These are phyloP conservation scores for Lasioglossum morio DNA, from an alignment of 2,888 invertebrate genomes.

Conservation along the genomic window DNA sequence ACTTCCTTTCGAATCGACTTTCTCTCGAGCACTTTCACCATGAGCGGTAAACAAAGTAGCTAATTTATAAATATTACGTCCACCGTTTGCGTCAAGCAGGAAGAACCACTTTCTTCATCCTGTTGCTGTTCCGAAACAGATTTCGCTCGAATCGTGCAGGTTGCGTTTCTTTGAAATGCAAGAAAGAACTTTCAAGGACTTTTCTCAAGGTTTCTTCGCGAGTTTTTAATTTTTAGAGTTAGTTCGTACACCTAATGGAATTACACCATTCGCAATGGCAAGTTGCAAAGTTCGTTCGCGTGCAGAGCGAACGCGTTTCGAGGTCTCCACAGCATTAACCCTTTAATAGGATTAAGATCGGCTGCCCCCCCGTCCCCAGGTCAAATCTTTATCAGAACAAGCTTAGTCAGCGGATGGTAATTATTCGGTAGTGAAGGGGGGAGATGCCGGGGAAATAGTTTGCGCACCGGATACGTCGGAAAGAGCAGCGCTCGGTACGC, in stretches of 20 bases:
- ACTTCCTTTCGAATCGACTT: not conserved
- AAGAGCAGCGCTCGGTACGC: slow-evolving; percentile 57
- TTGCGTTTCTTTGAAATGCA: not conserved
- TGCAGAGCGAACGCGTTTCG: not conserved
- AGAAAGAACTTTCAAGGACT: not conserved
- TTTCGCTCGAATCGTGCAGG: not conserved
- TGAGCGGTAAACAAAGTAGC: not conserved
- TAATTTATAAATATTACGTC: not conserved
- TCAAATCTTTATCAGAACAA: slow-evolving; percentile 52
- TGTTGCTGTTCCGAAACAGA: not conserved
- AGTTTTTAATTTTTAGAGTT: not conserved
- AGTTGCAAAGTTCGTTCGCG: not conserved
- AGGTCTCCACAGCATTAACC: not conserved
- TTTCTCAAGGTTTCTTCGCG: rapidly evolving
- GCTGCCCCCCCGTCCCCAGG: not conserved
- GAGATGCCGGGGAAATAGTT: slow-evolving; percentile 35
- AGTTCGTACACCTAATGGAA: not conserved
- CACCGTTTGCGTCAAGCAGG: not conserved
- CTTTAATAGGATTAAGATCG: slow-evolving; percentile 3
- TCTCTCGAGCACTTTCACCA: not conserved
- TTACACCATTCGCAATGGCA: not conserved
- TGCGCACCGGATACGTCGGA: slow-evolving; percentile 61
- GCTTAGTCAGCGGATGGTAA: slow-evolving; percentile 66
- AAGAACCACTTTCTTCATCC: not conserved
- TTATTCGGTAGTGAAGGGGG: slow-evolving; percentile 51